phyloP scores from a whole-genome alignment of 2,113 vertebrate species.

The Promerops cafer region DNA sequence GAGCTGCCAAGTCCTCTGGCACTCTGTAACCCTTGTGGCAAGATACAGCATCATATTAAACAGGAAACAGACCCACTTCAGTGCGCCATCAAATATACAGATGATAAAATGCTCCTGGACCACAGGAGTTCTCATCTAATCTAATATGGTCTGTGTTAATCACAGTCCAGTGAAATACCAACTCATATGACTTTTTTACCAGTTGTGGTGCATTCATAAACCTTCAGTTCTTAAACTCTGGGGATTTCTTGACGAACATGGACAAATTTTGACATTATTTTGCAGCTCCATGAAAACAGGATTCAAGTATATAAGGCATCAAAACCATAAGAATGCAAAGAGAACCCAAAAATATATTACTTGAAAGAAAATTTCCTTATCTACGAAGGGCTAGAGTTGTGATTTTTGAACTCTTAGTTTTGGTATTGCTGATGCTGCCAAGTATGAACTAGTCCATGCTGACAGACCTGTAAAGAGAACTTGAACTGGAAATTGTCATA shows the following conservation, averaged over 20 bases:
- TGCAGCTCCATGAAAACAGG: not conserved
- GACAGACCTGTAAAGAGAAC: not conserved
- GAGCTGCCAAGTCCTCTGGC: not conserved
- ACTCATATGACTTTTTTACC: not conserved
- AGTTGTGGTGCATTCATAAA: not conserved
- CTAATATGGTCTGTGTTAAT: not conserved
- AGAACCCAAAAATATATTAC: not conserved
- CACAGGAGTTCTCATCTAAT: not conserved
- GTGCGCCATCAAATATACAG: not conserved
- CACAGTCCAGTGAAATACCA: not conserved
- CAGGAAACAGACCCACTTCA: not conserved
- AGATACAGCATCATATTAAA: not conserved
- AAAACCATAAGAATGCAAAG: not conserved
- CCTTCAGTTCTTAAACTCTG: not conserved
- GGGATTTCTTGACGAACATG: not conserved
- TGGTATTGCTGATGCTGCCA: not conserved
- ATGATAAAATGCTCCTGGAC: not conserved
- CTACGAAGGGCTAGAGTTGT: not conserved
- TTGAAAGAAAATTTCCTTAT: not conserved
- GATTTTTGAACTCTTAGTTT: not conserved
- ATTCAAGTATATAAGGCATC: not conserved
- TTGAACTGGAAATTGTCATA: not conserved
- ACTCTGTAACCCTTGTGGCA: not conserved
- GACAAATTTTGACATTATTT: not conserved
- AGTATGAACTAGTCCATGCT: not conserved